Conservation (phyloP, 2,888 invertebrate species). For the Maniola hyperantus region DNA sequence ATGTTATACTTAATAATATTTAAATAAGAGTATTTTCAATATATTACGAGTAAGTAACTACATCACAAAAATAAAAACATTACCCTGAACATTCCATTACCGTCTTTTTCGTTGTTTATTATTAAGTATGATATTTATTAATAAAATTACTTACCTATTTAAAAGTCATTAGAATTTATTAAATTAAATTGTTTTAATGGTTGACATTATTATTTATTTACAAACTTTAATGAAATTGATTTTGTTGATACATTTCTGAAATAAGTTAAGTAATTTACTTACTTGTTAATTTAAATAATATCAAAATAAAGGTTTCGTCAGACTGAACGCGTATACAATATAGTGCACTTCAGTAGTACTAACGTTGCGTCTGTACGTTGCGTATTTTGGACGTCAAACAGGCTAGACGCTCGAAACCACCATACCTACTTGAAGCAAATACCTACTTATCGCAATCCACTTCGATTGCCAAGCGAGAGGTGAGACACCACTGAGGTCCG, state of each 20-base stretch:
- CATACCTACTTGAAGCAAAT: too few relatives aligned
- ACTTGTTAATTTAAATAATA: conserved; percentile 35
- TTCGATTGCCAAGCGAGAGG: too few relatives aligned
- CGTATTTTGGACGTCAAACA: too few relatives aligned
- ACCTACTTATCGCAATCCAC: too few relatives aligned
- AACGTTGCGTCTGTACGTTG: too few relatives aligned
- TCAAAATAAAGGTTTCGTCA: not conserved
- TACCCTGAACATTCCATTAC: conserved; percentile 64
- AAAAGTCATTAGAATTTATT: conserved; percentile 27
- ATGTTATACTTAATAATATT: conserved; percentile 44
- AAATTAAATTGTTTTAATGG: conserved; percentile 5
- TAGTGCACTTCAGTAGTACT: too few relatives aligned
- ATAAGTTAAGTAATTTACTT: conserved; percentile 5
- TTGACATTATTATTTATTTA: conserved; percentile 12
- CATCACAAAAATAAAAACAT: conserved; percentile 52
- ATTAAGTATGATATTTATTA: conserved; percentile 35
- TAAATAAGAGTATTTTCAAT: conserved; percentile 59
- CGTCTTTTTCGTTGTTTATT: conserved; percentile 45
- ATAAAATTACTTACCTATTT: conserved; percentile 6
- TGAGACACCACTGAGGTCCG: too few relatives aligned
- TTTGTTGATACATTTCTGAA: conserved; percentile 12
- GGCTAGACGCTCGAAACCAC: too few relatives aligned
- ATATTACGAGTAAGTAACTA: conserved; percentile 45
- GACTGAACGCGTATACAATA: too few relatives aligned
- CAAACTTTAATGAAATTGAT: conserved; percentile 3